Percentiles rank a stretch among this genome's conserved stretches.
phyloP scores from a whole-genome alignment of 2,797 vertebrate genomes.

The Acanthurus tractus region DNA sequence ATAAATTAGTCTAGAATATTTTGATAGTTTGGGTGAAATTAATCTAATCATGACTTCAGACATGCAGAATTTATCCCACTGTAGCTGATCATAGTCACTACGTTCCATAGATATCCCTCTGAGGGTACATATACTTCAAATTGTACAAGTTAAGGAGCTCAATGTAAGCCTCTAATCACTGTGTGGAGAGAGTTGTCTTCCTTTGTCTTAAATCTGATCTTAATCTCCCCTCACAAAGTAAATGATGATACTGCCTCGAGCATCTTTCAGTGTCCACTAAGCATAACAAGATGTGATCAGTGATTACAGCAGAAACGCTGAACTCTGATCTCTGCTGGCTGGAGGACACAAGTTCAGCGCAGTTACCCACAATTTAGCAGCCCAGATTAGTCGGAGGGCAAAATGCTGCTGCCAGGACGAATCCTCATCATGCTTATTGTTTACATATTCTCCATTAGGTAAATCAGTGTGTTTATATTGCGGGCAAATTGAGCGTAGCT shows the following conservation, averaged over 20 bases:
- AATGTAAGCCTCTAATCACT: constrained; percentile 5
- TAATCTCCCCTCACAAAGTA: constrained; percentile 29
- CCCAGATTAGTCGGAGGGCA: constrained; percentile 61
- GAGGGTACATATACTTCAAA: constrained; percentile 10
- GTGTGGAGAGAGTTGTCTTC: constrained; percentile 2
- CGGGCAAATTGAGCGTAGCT: constrained; percentile 57
- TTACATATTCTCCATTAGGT: constrained; percentile 53
- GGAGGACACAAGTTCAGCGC: constrained; percentile 79
- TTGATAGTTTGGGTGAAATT: constrained; percentile 5
- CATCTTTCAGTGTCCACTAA: constrained; percentile 65
- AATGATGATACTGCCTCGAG: constrained; percentile 47
- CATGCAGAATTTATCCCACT: background rate
- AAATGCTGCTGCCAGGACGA: constrained; percentile 69
- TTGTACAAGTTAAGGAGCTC: background rate
- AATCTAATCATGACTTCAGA: constrained; percentile 16
- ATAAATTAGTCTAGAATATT: constrained; percentile 8
- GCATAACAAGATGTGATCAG: constrained; percentile 78
- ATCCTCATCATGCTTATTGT: constrained; percentile 69
- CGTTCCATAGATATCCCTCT: background rate
- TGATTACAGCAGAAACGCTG: constrained; percentile 72
- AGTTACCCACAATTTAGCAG: constrained; percentile 62
- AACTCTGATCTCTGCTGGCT: constrained; percentile 82
- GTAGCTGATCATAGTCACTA: too few relatives aligned
- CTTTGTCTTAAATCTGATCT: constrained; percentile 38
- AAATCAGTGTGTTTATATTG: constrained; percentile 63